A percentile compares a stretch with the other conserved stretches of the same genome.
These are phyloP conservation scores for Druon quercuslanigerum DNA, from an alignment of 1,140 invertebrate species.

Conservation along the genomic window DNA sequence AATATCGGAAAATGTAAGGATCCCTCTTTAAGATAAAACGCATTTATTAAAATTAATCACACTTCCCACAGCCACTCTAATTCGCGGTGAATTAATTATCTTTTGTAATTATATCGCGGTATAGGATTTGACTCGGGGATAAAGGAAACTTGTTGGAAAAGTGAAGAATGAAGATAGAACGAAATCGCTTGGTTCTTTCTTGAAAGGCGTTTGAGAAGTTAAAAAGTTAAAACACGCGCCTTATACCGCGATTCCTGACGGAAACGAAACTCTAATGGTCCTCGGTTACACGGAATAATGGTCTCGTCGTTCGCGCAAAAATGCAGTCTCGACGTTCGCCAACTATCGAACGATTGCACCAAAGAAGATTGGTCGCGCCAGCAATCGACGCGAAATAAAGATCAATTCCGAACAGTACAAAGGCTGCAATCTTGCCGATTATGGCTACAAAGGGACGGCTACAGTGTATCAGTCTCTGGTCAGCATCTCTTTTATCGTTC, in stretches of 20 bases:
- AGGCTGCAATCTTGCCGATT: conserved; percentile 25
- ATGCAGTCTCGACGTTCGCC: conserved; percentile 31
- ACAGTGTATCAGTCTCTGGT: background rate
- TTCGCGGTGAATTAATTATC: conserved; percentile 1
- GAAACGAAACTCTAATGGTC: background rate
- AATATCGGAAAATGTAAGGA: background rate
- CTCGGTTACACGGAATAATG: conserved; percentile 36
- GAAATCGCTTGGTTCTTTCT: conserved; percentile 5
- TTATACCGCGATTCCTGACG: background rate
- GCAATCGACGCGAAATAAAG: conserved; percentile 32
- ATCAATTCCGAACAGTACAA: conserved; percentile 20
- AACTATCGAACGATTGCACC: conserved; percentile 33
- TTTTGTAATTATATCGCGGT: background rate
- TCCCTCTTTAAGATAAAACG: background rate
- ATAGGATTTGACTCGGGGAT: background rate
- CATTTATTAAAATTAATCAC: background rate
- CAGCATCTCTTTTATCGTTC: conserved; percentile 1
- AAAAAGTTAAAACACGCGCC: conserved; percentile 36
- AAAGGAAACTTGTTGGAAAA: conserved; percentile 1
- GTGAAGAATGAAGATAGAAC: conserved; percentile 20
- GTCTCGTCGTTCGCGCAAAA: conserved; percentile 36
- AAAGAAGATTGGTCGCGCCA: conserved; percentile 5
- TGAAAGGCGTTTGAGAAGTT: conserved; percentile 32
- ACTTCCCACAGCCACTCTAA: background rate
- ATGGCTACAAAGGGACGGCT: background rate